phyloP scores from a whole-genome alignment of 1,140 invertebrate species.

The Sinonovacula constricta region DNA sequence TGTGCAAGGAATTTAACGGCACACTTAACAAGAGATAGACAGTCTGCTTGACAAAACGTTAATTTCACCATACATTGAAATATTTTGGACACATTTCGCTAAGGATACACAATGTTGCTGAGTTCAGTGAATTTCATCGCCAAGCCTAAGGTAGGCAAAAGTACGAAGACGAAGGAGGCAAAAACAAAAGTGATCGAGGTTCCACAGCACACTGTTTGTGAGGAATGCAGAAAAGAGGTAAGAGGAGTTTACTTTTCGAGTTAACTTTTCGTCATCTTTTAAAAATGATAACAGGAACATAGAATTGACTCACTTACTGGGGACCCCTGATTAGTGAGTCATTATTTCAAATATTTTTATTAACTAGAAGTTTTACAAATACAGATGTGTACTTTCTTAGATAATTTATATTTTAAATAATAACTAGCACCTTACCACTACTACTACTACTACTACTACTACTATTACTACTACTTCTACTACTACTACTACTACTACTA shows the following conservation, averaged over 20 bases:
- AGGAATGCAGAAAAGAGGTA: conserved; percentile 25
- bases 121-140: conserved; percentile 46
- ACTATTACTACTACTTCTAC: conserved; percentile 42
- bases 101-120: conserved; percentile 19
- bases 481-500: conserved; percentile 16
- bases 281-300: not conserved
- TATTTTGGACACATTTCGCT: too few relatives aligned
- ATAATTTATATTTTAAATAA: too few relatives aligned
- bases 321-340: too few relatives aligned
- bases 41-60: too few relatives aligned
- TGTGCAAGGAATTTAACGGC: too few relatives aligned
- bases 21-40: too few relatives aligned
- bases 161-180: conserved; percentile 7
- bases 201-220: not conserved
- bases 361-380: too few relatives aligned
- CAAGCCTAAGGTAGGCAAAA: conserved; percentile 25
- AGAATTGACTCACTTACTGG: too few relatives aligned
- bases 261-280: not conserved
- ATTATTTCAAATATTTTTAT: too few relatives aligned
- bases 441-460: conserved; percentile 40
- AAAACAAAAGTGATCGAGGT: not conserved
- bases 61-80: too few relatives aligned
- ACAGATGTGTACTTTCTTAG: too few relatives aligned
- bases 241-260: not conserved
- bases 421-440: too few relatives aligned